Conservation (phyloP, 2,113 vertebrate genomes). For the Eurystomus gularis region DNA sequence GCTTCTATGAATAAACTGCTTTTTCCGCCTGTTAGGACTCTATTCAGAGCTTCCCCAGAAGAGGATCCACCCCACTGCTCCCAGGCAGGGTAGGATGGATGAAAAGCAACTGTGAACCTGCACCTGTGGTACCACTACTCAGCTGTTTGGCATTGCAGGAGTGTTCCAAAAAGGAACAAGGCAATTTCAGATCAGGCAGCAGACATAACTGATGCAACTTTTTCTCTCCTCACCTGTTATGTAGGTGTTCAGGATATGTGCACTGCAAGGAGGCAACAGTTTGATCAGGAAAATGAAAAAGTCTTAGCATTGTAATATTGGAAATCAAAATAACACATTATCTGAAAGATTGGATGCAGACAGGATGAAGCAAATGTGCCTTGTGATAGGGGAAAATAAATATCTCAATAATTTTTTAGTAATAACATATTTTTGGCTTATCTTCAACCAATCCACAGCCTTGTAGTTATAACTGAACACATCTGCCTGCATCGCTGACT, state of each 20-base stretch:
- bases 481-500: neutral
- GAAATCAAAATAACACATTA: neutral
- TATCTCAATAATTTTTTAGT: neutral
- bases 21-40: neutral
- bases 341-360: neutral
- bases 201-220: neutral
- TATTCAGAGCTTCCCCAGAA: neutral
- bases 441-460: neutral
- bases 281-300: neutral
- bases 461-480: neutral
- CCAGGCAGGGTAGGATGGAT: neutral
- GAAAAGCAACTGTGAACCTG: neutral
- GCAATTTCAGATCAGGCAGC: slow-evolving; percentile 7
- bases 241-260: neutral
- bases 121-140: neutral
- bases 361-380: neutral
- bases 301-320: neutral
- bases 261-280: neutral
- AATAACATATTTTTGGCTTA: neutral
- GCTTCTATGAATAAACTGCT: neutral
- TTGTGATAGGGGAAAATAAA: neutral
- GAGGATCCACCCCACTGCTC: neutral
- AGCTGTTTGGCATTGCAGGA: neutral
- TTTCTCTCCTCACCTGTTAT: neutral
- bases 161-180: neutral